A percentile compares a stretch with the other conserved stretches of the same genome.
These are phyloP conservation scores for Sebastes umbrosus DNA, from an alignment of 2,797 vertebrate genomes.

Conservation along the genomic window DNA sequence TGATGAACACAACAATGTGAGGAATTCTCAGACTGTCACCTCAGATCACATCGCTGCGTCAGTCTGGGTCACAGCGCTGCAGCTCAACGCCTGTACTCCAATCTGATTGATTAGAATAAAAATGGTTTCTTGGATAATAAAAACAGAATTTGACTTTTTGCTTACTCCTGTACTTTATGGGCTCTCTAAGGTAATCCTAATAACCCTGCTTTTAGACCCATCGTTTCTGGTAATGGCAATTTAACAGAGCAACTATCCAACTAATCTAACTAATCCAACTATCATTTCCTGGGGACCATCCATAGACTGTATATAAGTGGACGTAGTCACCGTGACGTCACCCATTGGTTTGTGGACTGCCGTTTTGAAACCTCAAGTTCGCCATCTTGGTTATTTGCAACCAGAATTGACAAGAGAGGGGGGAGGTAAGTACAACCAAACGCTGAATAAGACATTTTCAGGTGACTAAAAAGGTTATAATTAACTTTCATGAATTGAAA, in stretches of 20 bases:
- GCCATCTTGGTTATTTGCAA: not conserved
- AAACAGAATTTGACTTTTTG: not conserved
- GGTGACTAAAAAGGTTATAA: not conserved
- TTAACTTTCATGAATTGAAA: not conserved
- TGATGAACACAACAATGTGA: constrained; percentile 42
- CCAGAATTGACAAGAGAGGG: not conserved
- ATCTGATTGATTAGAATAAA: not conserved
- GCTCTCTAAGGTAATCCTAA: not conserved
- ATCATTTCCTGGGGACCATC: not conserved
- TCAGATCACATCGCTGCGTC: constrained; percentile 19
- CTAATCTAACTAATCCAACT: no score
- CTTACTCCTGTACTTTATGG: not conserved
- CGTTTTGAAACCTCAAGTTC: not conserved
- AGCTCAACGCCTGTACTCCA: not conserved
- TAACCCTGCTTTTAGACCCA: not conserved
- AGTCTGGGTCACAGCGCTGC: not conserved
- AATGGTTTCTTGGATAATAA: not conserved
- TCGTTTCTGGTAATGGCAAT: not conserved
- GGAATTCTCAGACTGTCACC: constrained; percentile 48
- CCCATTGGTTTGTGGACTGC: not conserved
- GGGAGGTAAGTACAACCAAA: not conserved
- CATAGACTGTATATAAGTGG: not conserved
- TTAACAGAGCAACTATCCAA: not conserved
- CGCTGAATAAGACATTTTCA: not conserved
- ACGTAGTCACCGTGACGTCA: not conserved